Conservation (phyloP, 1,140 invertebrate genomes). For the Lordiphosa clarofinis region DNA sequence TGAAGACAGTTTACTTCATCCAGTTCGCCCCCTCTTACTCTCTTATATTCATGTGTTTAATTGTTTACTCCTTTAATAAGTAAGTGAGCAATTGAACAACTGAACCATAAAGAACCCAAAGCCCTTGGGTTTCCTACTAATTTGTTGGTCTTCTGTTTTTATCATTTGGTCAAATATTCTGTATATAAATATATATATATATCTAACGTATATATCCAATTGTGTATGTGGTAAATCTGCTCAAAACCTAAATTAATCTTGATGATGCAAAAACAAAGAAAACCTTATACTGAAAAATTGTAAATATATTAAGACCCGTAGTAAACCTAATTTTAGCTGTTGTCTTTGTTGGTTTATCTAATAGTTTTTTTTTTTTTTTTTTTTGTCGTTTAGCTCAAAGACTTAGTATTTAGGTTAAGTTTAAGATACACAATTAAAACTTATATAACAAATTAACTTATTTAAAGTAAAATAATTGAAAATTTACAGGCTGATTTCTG, state of each 20-base stretch:
- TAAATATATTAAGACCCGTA: conserved; percentile 57
- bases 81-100: too few species aligned
- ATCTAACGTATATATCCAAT: conserved; percentile 4
- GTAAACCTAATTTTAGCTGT: conserved; percentile 43
- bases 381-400: conserved; percentile 31
- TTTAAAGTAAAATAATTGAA: too few species aligned
- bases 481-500: too few species aligned
- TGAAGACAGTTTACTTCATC: too few species aligned
- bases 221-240: conserved; percentile 39
- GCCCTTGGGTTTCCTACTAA: too few species aligned
- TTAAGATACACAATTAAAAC: too few species aligned
- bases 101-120: too few species aligned
- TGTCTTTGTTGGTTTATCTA: conserved; percentile 25
- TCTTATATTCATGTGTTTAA: too few species aligned
- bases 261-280: conserved; percentile 9
- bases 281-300: conserved; percentile 26
- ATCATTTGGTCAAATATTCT: conserved; percentile 17
- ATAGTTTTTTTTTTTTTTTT: conserved; percentile 17
- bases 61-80: too few species aligned
- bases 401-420: conserved; percentile 6
- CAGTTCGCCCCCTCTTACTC: too few species aligned
- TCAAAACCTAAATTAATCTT: conserved; percentile 18
- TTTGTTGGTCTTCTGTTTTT: background rate
- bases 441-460: conserved; percentile 20
- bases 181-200: conserved; percentile 19